Evolutionary conservation across 2,888 invertebrate genomes (phyloP).

Genomic region (Cheilosia vulpina): DNA sequence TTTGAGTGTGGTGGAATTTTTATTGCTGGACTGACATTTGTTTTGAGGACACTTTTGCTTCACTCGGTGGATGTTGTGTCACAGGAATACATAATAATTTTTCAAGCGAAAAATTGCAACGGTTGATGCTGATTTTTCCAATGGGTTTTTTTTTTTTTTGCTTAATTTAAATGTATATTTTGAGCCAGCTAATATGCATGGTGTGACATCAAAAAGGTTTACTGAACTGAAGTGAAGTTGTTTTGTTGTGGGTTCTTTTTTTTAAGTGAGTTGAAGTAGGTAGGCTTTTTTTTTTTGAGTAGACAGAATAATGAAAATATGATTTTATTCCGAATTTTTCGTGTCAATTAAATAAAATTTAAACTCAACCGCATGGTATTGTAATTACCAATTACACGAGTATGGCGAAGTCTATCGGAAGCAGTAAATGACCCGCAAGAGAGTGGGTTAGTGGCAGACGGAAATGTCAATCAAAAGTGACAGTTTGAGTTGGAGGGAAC

Average conservation of each 20-base stretch:
- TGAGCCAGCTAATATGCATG: conserved; percentile 66
- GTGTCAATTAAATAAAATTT: conserved; percentile 74
- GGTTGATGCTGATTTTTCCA: conserved; percentile 39
- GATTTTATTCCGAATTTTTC: conserved; percentile 67
- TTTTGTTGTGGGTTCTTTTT: conserved; percentile 63
- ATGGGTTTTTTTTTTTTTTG: conserved; percentile 25
- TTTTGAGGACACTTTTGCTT: conserved; percentile 54
- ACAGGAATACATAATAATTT: conserved; percentile 75
- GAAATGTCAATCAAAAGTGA: conserved; percentile 20
- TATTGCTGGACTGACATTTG: conserved; percentile 74
- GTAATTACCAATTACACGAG: conserved; percentile 71
- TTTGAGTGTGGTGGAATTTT: conserved; percentile 70
- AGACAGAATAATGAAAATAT: conserved; percentile 66
- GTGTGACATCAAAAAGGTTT: conserved; percentile 67
- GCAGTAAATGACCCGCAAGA: conserved; percentile 21
- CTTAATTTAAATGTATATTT: conserved; percentile 50
- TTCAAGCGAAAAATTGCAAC: conserved; percentile 72
- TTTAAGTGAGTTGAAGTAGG: conserved; percentile 24
- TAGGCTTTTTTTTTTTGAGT: conserved; percentile 1
- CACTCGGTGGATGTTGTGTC: conserved; percentile 42
- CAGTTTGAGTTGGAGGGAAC: background rate
- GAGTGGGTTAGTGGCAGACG: background rate
- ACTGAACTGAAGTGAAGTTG: conserved; percentile 65
- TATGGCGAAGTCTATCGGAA: conserved; percentile 65
- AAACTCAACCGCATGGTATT: conserved; percentile 69